Evolutionary conservation across 92 coral and sea anemone genomes (phyloP), one percentile per base, ranked within the genome.

Genomic region (Bergia sp.): DNA sequence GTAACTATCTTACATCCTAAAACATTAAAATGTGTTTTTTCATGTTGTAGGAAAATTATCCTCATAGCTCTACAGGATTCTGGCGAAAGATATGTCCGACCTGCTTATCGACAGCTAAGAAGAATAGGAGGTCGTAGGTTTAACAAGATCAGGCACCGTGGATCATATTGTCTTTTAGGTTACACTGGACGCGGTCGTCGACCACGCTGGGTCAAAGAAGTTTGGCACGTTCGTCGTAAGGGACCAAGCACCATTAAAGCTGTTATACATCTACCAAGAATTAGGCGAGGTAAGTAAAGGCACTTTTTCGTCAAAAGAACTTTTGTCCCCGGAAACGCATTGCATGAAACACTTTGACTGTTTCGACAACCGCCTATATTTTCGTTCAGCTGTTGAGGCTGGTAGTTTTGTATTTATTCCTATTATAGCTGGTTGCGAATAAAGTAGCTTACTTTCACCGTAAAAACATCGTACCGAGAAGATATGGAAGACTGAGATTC

Each of bases 121-220:
- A 36, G 67, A 69, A 69, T 84, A 37, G 87, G 87, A 44, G 87
- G 77, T 44, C 87, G 87, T 42, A 40, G 18, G 9, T 23, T 72
- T 41, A 84, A 72, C 36, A 80, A 2, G 29, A 11, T 69, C 7
- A 50, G 23, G 9, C 15, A 38, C 55, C 65, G 87, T 29, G 36
- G 79, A 18, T 71, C 87, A 37, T 71, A 84, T 18, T 47, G 58
- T 18, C 78, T 84, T 71, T 15, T 84, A 65, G 87, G 87, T 2
- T 84, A 84, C 57, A 83, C 77, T 29, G 87, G 87, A 4, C 79
- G 87, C 8, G 87, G 87, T 38, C 66, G 87, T 2, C 79, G 79
- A 5, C 87, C 87, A 11, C 16, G 12, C 55, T 84, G 79, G 87
- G 38, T 39, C 37, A 69, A 1, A 47, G 87, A 72, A 39, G 42